Evolutionary conservation across 64 coral and sea anemone species (phyloP).

Genomic region (Catalaphyllia jardinei): DNA sequence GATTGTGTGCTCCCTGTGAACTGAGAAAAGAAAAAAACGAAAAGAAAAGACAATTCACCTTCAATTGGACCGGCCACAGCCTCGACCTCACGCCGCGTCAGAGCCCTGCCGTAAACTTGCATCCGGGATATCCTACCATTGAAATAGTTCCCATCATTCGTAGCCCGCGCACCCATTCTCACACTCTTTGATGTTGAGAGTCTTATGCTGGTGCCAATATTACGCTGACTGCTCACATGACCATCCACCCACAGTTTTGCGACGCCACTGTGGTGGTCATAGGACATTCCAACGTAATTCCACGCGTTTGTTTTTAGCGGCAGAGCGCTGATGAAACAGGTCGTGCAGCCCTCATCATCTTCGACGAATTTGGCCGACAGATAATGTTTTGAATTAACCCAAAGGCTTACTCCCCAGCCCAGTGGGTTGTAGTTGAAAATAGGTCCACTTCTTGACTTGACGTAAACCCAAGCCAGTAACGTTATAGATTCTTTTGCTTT

Average conservation of each 20-base stretch:
- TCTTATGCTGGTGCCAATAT: slow-evolving; percentile 14
- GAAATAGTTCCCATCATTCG: slow-evolving; percentile 48
- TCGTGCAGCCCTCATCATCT: not conserved
- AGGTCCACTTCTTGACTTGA: slow-evolving; percentile 18
- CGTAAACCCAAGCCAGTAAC: slow-evolving; percentile 71
- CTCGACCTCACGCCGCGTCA: slow-evolving; percentile 56
- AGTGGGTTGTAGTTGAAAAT: slow-evolving; percentile 36
- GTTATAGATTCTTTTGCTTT: slow-evolving; percentile 48
- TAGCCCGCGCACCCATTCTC: slow-evolving; percentile 20
- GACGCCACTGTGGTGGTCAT: slow-evolving; percentile 52
- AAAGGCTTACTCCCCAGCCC: slow-evolving; percentile 28
- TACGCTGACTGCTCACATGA: not conserved
- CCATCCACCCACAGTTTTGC: slow-evolving; percentile 66
- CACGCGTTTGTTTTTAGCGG: slow-evolving; percentile 29
- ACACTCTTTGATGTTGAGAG: slow-evolving; percentile 35
- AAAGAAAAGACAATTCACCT: not conserved
- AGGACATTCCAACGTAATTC: slow-evolving; percentile 58
- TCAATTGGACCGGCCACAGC: slow-evolving; percentile 16
- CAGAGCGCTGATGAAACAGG: slow-evolving; percentile 2
- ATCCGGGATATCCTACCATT: slow-evolving; percentile 75
- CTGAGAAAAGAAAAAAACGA: not conserved
- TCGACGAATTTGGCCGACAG: slow-evolving; percentile 26
- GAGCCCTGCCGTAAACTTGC: slow-evolving; percentile 66
- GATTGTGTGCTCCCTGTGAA: no score
- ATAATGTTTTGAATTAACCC: slow-evolving; percentile 2